phyloP scores from a whole-genome alignment of 2,888 invertebrate species.

The Netelia inedita region DNA sequence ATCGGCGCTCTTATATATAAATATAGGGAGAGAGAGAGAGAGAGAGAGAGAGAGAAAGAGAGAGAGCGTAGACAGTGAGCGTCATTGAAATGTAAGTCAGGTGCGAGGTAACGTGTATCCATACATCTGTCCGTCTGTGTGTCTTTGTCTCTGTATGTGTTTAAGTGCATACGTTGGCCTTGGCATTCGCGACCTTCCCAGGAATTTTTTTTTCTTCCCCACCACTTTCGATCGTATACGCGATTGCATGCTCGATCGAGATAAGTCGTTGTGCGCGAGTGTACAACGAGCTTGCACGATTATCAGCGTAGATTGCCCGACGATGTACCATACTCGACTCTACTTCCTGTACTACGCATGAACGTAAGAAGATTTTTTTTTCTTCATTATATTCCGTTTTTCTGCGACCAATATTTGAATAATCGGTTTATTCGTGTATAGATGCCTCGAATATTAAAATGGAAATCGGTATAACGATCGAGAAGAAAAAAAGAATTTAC shows the following conservation, averaged over 20 bases:
- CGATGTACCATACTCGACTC: not conserved
- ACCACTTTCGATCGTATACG: conserved; percentile 58
- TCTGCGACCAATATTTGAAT: not conserved
- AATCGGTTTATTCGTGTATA: not conserved
- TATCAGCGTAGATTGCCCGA: conserved; percentile 23
- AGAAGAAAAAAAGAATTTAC: too few relatives aligned
- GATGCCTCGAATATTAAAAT: not conserved
- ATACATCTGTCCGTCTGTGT: not conserved
- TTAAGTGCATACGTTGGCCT: conserved; percentile 72
- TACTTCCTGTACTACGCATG: conserved; percentile 11
- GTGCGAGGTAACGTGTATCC: conserved; percentile 67
- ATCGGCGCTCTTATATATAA: not conserved
- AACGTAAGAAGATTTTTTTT: conserved; percentile 5
- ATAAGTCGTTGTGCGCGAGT: conserved; percentile 61
- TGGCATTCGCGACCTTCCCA: conserved; percentile 81
- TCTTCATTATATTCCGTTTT: not conserved
- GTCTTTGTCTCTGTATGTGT: not conserved
- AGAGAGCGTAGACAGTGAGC: conserved; percentile 22
- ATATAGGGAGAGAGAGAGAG: not conserved
- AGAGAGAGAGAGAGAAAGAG: not conserved
- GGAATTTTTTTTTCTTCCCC: conserved; percentile 77
- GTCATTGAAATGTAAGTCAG: conserved; percentile 74
- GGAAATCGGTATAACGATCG: not conserved
- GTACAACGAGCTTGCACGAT: conserved; percentile 16
- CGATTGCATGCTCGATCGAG: conserved; percentile 64